A percentile compares a stretch with the other conserved stretches of the same genome.
Conservation (phyloP, 2,888 invertebrate genomes). For the Tortricodes alternella region DNA sequence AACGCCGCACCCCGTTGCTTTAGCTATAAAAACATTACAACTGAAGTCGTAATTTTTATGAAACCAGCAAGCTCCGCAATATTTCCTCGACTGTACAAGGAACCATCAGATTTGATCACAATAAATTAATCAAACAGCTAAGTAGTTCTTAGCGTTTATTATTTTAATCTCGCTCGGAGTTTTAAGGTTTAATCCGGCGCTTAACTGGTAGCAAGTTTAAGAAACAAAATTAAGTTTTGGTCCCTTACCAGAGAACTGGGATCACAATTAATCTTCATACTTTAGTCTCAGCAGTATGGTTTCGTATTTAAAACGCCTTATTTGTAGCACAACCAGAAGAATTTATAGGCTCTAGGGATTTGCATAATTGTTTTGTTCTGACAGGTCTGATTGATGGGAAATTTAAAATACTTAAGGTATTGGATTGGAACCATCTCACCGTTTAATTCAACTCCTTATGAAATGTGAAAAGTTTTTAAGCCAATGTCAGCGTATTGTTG, state of each 20-base stretch:
- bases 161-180: constrained; percentile 34
- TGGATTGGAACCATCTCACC: too few species aligned
- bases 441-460: too few species aligned
- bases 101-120: constrained; percentile 6
- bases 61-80: neutral
- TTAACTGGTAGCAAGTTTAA: constrained; percentile 64
- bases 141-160: constrained; percentile 30
- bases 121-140: constrained; percentile 22
- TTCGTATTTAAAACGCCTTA: constrained; percentile 34
- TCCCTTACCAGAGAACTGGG: constrained; percentile 62
- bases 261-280: constrained; percentile 71
- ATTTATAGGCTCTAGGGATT: constrained; percentile 33
- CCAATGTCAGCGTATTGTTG: too few species aligned
- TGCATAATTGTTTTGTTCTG: constrained; percentile 31
- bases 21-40: too few species aligned
- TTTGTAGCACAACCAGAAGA: constrained; percentile 32
- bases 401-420: constrained; percentile 20
- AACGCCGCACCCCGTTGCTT: too few species aligned
- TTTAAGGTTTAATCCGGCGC: constrained; percentile 58
- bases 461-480: too few species aligned
- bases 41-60: neutral
- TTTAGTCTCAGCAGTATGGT: constrained; percentile 52
- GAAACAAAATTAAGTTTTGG: constrained; percentile 73
- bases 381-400: constrained; percentile 29
- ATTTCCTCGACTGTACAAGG: neutral